These are phyloP conservation scores for Sceloporus undulatus DNA, from an alignment of 2,113 vertebrate genomes.

Conservation along the genomic window DNA sequence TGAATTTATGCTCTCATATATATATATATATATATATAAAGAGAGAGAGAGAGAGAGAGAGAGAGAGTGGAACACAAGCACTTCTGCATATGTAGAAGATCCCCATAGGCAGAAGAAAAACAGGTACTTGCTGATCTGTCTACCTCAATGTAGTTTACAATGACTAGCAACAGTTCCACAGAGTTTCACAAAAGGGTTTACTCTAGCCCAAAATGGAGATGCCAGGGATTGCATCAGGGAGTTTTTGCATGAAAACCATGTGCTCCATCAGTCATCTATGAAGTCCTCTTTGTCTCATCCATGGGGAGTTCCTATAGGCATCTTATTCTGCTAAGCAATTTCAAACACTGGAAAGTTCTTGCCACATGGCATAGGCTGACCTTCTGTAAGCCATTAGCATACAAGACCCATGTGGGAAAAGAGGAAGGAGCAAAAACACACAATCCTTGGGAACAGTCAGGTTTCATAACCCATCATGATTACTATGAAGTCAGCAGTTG, in stretches of 20 bases:
- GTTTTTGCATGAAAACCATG: no score
- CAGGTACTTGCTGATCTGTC: not conserved
- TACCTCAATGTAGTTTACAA: not conserved
- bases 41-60: no score
- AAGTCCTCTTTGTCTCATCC: no score
- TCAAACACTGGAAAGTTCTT: not conserved
- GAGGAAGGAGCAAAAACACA: not conserved
- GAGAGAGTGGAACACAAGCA: not conserved
- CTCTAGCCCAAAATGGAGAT: no score
- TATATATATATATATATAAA: no score
- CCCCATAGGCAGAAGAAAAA: not conserved
- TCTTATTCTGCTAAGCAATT: not conserved
- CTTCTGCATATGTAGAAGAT: not conserved
- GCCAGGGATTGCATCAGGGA: no score
- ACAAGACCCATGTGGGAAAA: no score
- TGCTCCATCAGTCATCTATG: no score
- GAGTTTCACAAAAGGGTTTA: not conserved
- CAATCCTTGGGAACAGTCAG: not conserved
- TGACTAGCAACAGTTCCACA: not conserved
- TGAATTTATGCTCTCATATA: not conserved
- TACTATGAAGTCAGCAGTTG: constrained; percentile 47
- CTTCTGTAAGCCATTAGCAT: no score
- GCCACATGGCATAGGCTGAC: no score
- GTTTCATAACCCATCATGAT: not conserved
- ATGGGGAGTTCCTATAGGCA: not conserved